phyloP scores from a whole-genome alignment of 2,113 vertebrate genomes.

The Gopherus flavomarginatus region DNA sequence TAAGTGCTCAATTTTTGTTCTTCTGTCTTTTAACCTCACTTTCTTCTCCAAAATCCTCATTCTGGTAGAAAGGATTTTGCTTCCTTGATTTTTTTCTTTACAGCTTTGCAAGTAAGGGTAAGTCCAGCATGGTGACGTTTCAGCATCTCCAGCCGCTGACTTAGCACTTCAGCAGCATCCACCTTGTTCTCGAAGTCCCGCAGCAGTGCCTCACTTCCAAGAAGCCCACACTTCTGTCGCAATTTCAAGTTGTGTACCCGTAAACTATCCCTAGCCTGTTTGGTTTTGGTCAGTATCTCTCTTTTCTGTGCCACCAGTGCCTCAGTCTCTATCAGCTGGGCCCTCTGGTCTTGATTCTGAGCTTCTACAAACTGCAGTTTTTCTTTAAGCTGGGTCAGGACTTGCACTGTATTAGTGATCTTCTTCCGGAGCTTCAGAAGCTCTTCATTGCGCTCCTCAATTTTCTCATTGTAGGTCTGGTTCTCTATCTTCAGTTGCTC shows the following conservation, averaged over 20 bases:
- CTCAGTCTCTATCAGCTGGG: conserved; percentile 73
- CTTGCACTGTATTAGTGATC: conserved; percentile 71
- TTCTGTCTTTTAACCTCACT: fast-evolving
- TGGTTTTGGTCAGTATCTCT: conserved; percentile 77
- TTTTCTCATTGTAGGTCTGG: conserved; percentile 76
- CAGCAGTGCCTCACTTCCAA: conserved; percentile 81
- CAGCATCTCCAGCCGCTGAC: conserved; percentile 73
- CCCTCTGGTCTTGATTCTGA: conserved; percentile 70
- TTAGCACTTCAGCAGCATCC: conserved; percentile 56
- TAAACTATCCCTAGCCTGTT: conserved; percentile 76
- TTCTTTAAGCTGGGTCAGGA: conserved; percentile 85
- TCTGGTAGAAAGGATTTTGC: conserved; percentile 39
- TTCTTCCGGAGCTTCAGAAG: conserved; percentile 77
- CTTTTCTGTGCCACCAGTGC: conserved; percentile 60
- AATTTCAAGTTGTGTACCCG: conserved; percentile 75
- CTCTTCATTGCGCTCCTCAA: conserved; percentile 77
- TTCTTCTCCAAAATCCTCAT: neutral
- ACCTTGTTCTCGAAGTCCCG: conserved; percentile 83
- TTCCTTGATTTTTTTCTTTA: conserved; percentile 74
- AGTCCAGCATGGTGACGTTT: conserved; percentile 70
- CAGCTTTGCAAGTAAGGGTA: conserved; percentile 38
- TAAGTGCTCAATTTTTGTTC: neutral
- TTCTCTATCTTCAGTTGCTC: conserved; percentile 84
- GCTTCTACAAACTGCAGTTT: conserved; percentile 83
- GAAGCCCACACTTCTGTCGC: conserved; percentile 78